Percentiles rank a stretch among this genome's conserved stretches.
phyloP scores from a whole-genome alignment of 2,113 vertebrate genomes.

The Rhabdornis inornatus region DNA sequence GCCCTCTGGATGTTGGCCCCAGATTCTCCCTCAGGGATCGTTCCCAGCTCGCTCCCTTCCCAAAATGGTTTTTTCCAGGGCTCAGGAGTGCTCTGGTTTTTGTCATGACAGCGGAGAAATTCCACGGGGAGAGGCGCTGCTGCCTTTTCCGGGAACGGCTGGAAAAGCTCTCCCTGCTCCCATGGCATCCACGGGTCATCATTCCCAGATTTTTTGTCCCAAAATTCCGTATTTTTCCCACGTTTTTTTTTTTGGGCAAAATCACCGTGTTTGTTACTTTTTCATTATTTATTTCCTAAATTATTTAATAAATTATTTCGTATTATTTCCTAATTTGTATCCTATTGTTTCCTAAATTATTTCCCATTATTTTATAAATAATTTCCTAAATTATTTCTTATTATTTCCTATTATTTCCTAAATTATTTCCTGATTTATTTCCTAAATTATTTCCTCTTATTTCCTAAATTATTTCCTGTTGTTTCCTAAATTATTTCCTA shows the following conservation, averaged over 20 bases:
- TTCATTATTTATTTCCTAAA: not conserved
- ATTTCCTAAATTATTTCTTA: no score
- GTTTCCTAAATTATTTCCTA: no score
- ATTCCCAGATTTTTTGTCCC: not conserved
- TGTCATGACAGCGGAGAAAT: not conserved
- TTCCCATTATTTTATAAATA: no score
- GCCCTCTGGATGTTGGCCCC: no score
- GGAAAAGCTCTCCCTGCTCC: not conserved
- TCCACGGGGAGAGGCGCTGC: not conserved
- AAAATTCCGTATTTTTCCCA: not conserved
- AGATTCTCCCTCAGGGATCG: not conserved
- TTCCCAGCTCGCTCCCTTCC: not conserved
- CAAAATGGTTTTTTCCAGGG: not conserved
- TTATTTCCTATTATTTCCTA: no score
- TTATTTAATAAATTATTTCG: not conserved
- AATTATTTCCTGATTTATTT: no score
- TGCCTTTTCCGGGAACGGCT: not conserved
- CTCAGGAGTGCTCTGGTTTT: not conserved
- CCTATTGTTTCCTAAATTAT: no score
- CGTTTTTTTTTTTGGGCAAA: rapidly evolving
- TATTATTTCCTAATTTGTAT: not conserved
- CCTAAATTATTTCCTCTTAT: no score
- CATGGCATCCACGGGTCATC: rapidly evolving
- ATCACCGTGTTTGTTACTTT: rapidly evolving
- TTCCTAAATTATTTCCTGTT: no score